Conservation (phyloP, 2,113 vertebrate genomes). For the Archocentrus centrarchus region DNA sequence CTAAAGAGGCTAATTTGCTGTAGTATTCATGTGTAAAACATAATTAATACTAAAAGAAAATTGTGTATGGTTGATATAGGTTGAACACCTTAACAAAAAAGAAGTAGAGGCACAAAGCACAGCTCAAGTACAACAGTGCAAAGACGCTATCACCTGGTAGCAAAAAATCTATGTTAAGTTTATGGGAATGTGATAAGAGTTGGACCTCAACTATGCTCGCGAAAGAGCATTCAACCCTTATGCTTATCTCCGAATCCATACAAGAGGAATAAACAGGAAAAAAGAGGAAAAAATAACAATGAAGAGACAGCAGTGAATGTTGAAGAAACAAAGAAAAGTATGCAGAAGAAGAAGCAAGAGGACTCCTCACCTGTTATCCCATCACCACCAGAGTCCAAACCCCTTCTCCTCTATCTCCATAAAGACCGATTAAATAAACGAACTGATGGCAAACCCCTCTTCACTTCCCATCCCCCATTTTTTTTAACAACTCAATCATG, state of each 20-base stretch:
- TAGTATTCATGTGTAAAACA: not conserved
- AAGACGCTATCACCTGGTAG: not conserved
- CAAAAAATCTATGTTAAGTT: not conserved
- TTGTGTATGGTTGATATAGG: not conserved
- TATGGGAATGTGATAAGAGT: not conserved
- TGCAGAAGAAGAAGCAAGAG: slow-evolving; percentile 75
- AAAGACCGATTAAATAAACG: slow-evolving; percentile 91
- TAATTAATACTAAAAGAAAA: too few species aligned
- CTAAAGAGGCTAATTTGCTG: not conserved
- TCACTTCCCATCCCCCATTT: slow-evolving; percentile 74
- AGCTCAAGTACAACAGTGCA: not conserved
- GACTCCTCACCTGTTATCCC: slow-evolving; percentile 40
- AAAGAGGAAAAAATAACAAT: slow-evolving; percentile 51
- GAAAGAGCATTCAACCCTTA: not conserved
- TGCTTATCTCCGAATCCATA: not conserved
- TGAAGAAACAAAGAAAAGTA: slow-evolving; percentile 32
- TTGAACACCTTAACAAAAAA: not conserved
- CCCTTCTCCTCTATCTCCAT: slow-evolving; percentile 88
- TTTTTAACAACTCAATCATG: slow-evolving; percentile 97
- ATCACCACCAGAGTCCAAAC: slow-evolving; percentile 46
- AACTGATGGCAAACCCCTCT: slow-evolving; percentile 79
- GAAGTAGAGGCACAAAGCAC: not conserved
- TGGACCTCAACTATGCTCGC: not conserved
- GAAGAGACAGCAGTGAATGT: slow-evolving; percentile 34
- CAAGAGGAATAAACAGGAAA: not conserved